Evolutionary conservation across 2,113 vertebrate species (phyloP).

Genomic region (Paedocypris sp.): DNA sequence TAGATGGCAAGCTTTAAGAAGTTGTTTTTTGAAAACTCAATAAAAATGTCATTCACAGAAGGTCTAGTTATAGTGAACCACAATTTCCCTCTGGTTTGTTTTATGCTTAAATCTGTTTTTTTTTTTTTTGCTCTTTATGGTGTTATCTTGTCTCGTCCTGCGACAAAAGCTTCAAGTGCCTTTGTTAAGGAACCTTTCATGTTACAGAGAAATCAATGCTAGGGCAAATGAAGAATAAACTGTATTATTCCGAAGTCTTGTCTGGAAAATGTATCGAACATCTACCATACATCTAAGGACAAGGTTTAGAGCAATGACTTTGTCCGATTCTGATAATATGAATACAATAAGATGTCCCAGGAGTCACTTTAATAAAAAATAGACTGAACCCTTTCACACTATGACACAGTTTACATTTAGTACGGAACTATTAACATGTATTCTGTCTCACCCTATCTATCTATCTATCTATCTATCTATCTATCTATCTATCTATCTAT

Average conservation of each 20-base stretch:
- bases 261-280: conserved; percentile 3
- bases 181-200: conserved; percentile 6
- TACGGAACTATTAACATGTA: no score
- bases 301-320: neutral
- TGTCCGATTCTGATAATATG: conserved; percentile 16
- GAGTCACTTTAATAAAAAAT: no score
- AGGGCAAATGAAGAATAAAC: neutral
- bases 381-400: no score
- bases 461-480: no score
- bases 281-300: conserved; percentile 9
- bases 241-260: neutral
- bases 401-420: no score
- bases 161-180: neutral
- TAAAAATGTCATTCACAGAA: no score
- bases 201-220: conserved; percentile 10
- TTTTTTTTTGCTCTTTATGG: neutral
- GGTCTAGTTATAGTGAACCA: no score
- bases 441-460: no score
- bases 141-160: neutral
- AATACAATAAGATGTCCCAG: no score
- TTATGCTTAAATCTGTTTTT: neutral
- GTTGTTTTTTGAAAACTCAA: no score
- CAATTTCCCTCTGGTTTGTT: neutral
- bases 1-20: no score
- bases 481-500: no score